A percentile compares a stretch with the other conserved stretches of the same genome.
Conservation (phyloP, 2,888 invertebrate species). For the Spodoptera picta region DNA sequence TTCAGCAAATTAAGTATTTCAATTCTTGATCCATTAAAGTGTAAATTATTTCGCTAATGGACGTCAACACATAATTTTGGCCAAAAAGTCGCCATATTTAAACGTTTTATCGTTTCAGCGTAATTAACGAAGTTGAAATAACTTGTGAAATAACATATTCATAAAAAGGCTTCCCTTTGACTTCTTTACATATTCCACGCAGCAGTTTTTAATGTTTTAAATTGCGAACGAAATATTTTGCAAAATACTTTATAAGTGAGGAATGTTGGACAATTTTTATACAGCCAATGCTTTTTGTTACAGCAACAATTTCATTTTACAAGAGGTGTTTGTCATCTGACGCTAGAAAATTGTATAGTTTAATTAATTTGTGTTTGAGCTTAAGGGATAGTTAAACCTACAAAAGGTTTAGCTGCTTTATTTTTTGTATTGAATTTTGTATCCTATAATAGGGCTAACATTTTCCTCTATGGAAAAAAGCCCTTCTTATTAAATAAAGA, state of each 20-base stretch:
- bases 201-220: conserved; percentile 35
- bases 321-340: conserved; percentile 22
- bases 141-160: conserved; percentile 34
- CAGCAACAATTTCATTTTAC: conserved; percentile 20
- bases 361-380: too few relatives aligned
- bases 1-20: conserved; percentile 13
- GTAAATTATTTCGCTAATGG: conserved; percentile 10
- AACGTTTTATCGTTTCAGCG: conserved; percentile 32
- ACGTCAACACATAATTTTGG: conserved; percentile 14
- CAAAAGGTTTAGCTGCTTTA: too few relatives aligned
- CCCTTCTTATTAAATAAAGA: too few relatives aligned
- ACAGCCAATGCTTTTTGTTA: conserved; percentile 40
- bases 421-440: too few relatives aligned
- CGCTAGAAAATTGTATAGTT: too few relatives aligned
- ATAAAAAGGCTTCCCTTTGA: conserved; percentile 34
- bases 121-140: conserved; percentile 44
- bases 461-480: too few relatives aligned
- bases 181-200: conserved; percentile 42
- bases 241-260: conserved; percentile 44
- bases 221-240: conserved; percentile 47
- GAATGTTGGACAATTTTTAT: conserved; percentile 46
- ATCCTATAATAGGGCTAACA: too few relatives aligned
- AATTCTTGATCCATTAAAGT: conserved; percentile 1
- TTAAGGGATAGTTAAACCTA: too few relatives aligned
- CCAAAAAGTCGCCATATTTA: conserved; percentile 31